A percentile compares a stretch with the other conserved stretches of the same genome.
phyloP scores from a whole-genome alignment of 2,113 vertebrate genomes.

The Sorex fumeus region DNA sequence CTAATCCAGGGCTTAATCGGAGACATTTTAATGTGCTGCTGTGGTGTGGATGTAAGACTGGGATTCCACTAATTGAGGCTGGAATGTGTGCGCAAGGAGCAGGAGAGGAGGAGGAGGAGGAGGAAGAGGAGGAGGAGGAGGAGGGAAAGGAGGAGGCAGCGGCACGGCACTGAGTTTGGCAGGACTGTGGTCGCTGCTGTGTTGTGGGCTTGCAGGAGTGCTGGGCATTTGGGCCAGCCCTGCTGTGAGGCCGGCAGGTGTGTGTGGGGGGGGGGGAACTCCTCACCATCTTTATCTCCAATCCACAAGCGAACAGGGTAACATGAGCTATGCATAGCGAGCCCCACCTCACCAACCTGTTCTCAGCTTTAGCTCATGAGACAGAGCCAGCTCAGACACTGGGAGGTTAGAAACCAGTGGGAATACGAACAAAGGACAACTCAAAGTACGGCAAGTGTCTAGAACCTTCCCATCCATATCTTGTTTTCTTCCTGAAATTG shows the following conservation, averaged over 20 bases:
- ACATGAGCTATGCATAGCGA: not conserved
- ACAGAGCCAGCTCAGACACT: not conserved
- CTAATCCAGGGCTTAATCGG: conserved; percentile 83
- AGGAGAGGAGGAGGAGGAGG: not conserved
- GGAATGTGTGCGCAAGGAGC: conserved; percentile 44
- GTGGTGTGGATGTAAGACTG: conserved; percentile 62
- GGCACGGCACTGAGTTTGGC: too few relatives aligned
- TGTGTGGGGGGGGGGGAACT: too few relatives aligned
- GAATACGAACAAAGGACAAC: not conserved
- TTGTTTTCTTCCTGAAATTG: conserved; percentile 9
- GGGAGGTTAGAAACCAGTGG: not conserved
- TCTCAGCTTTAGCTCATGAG: not conserved
- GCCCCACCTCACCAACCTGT: not conserved
- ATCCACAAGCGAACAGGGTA: not conserved
- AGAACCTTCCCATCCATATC: not conserved
- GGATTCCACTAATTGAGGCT: conserved; percentile 70
- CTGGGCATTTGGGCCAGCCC: not conserved
- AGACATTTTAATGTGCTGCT: conserved; percentile 81
- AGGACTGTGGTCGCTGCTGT: too few relatives aligned
- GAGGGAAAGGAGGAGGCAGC: too few relatives aligned
- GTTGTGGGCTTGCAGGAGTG: not conserved
- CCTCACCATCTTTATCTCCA: not conserved
- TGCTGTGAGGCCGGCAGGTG: rapidly evolving
- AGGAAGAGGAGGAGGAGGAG: too few relatives aligned
- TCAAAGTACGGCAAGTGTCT: not conserved